These are phyloP conservation scores for Phymorhynchus buccinoides DNA, from an alignment of 1,140 invertebrate genomes.

Conservation along the genomic window DNA sequence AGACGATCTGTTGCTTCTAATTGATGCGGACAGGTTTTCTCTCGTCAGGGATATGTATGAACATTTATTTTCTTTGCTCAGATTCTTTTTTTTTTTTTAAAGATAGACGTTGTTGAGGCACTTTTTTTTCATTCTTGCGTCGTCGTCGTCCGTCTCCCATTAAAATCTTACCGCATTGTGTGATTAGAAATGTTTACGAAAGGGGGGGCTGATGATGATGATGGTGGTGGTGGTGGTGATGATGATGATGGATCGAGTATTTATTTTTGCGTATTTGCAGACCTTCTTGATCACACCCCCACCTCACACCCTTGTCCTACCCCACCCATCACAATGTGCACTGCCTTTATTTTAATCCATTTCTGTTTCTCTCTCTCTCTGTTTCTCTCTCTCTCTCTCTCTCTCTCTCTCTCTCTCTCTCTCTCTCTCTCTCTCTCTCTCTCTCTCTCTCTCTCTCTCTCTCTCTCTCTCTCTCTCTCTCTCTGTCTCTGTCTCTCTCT, in stretches of 20 bases:
- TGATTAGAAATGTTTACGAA: neutral
- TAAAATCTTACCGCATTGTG: neutral
- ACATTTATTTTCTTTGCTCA: neutral
- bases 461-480: neutral
- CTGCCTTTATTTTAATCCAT: no score
- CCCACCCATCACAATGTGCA: no score
- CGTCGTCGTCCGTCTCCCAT: neutral
- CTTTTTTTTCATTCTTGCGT: neutral
- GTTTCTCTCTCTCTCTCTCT: neutral
- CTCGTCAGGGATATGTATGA: neutral
- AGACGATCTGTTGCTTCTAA: neutral
- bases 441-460: slow-evolving; percentile 4
- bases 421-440: neutral
- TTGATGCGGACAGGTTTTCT: slow-evolving; percentile 6
- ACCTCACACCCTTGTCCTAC: no score
- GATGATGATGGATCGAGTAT: neutral
- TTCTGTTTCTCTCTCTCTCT: neutral
- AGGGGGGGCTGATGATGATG: neutral
- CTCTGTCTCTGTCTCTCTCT: neutral
- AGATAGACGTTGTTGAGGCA: neutral
- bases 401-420: neutral
- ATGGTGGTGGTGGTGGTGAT: neutral
- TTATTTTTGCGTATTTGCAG: neutral
- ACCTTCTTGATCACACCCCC: no score
- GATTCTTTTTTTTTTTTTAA: neutral